These are phyloP conservation scores for Ptychoptera contaminata DNA, from an alignment of 2,888 invertebrate species.

Conservation along the genomic window DNA sequence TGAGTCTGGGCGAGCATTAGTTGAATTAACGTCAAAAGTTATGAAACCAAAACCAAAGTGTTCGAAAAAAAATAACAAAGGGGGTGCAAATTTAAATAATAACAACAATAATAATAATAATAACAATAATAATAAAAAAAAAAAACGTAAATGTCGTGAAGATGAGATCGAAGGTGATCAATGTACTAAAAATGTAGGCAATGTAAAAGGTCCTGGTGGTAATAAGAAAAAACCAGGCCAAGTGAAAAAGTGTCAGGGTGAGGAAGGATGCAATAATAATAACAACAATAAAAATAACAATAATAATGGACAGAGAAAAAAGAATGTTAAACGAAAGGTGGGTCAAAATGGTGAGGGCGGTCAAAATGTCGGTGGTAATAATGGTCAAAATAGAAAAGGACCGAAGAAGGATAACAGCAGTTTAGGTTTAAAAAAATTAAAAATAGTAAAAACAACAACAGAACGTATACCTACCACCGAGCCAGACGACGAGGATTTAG, in stretches of 20 bases:
- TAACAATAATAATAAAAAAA: slow-evolving; percentile 21
- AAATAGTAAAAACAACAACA: neutral
- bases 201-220: neutral
- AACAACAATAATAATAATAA: slow-evolving; percentile 13
- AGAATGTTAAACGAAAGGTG: neutral
- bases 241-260: neutral
- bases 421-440: no score
- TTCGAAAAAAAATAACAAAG: slow-evolving; percentile 15
- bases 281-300: neutral
- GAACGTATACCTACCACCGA: neutral
- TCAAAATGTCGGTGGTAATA: neutral
- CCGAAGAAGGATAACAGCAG: no score
- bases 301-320: neutral
- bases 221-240: neutral
- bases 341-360: neutral
- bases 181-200: slow-evolving; percentile 3
- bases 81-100: slow-evolving; percentile 15
- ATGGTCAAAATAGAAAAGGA: no score
- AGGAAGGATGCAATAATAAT: neutral
- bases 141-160: slow-evolving; percentile 20
- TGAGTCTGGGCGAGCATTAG: slow-evolving; percentile 30
- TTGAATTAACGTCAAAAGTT: slow-evolving; percentile 27
- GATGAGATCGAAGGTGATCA: slow-evolving; percentile 7
- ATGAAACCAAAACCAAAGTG: slow-evolving; percentile 32
- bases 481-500: neutral